Evolutionary conservation across 2,113 vertebrate species (phyloP).

Genomic region (Sylvietta virens): DNA sequence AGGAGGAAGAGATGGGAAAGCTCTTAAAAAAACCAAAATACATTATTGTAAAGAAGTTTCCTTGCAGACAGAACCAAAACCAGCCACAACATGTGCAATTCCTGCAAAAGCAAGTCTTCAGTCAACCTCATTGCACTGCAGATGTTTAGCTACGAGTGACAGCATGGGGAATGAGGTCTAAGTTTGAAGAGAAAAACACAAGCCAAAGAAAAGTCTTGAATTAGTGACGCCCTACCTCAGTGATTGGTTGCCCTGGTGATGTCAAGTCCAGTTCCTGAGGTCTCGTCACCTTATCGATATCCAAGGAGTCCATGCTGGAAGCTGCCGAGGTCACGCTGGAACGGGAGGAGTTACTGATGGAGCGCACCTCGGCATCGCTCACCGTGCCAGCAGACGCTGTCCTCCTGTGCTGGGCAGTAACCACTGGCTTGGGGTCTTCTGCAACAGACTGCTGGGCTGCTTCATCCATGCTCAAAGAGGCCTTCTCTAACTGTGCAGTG

Average conservation of each 20-base stretch:
- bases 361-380: slow-evolving; percentile 85
- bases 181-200: neutral
- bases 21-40: neutral
- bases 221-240: slow-evolving; percentile 79
- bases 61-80: neutral
- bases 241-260: slow-evolving; percentile 80
- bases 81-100: neutral
- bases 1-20: neutral
- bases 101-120: neutral
- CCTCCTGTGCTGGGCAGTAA: slow-evolving; percentile 82
- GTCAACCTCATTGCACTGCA: neutral
- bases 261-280: slow-evolving; percentile 81
- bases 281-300: slow-evolving; percentile 86
- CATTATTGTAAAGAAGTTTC: neutral
- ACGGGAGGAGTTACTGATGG: slow-evolving; percentile 87
- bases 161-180: neutral
- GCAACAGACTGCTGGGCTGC: slow-evolving; percentile 87
- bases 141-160: neutral
- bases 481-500: slow-evolving; percentile 94
- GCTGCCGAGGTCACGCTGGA: slow-evolving; percentile 91
- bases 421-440: slow-evolving; percentile 73
- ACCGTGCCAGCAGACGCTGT: slow-evolving; percentile 89
- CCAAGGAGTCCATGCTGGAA: slow-evolving; percentile 96
- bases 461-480: slow-evolving; percentile 98
- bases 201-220: neutral